Conservation (phyloP, 2,888 invertebrate genomes). For the Cepaea hortensis region DNA sequence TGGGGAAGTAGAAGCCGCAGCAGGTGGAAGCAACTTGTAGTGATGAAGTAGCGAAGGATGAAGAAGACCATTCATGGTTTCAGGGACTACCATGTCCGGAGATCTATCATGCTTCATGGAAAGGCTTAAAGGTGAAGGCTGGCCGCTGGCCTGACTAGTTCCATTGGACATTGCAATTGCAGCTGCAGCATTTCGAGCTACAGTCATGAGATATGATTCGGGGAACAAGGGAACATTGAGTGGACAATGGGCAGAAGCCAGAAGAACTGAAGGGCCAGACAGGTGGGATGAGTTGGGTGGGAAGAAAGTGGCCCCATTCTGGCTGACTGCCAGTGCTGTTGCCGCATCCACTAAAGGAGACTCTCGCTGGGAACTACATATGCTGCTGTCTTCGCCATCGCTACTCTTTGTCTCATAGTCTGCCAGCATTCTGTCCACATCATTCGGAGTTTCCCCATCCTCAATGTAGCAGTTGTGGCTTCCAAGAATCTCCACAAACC, state of each 20-base stretch:
- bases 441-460: constrained; percentile 45
- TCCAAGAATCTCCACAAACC: constrained; percentile 71
- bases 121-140: constrained; percentile 51
- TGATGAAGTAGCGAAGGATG: constrained; percentile 36
- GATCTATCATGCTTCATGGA: constrained; percentile 34
- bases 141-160: constrained; percentile 24
- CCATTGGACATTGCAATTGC: constrained; percentile 35
- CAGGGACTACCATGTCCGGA: constrained; percentile 37
- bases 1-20: constrained; percentile 23
- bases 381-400: constrained; percentile 45
- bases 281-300: constrained; percentile 29
- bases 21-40: constrained; percentile 35
- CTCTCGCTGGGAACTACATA: constrained; percentile 12
- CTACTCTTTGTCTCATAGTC: constrained; percentile 48
- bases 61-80: constrained; percentile 36
- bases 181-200: constrained; percentile 49
- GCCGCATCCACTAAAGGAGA: constrained; percentile 49
- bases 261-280: constrained; percentile 21
- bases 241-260: constrained; percentile 46
- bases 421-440: constrained; percentile 43
- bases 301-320: constrained; percentile 45
- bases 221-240: constrained; percentile 55
- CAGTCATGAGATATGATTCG: constrained; percentile 51
- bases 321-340: constrained; percentile 33
- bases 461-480: constrained; percentile 59